Percentiles rank a stretch among this genome's conserved stretches.
Evolutionary conservation across 37 sponge, comb jelly and placozoan genomes (phyloP).

Genomic region (Bolinopsis microptera): DNA sequence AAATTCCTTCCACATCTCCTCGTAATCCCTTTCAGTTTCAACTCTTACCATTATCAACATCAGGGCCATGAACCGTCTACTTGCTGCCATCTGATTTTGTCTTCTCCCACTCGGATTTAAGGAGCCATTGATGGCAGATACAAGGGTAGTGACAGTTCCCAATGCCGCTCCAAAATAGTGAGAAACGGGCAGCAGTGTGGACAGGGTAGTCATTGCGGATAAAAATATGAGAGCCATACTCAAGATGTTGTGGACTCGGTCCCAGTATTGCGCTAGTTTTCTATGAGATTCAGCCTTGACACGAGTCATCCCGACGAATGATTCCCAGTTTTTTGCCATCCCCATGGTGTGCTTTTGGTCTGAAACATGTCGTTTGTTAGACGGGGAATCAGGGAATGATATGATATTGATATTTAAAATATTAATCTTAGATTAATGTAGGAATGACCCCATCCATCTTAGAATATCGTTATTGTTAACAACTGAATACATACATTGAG

Average conservation of each 20-base stretch:
- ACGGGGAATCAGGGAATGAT: too few species aligned
- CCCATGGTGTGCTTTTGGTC: too few species aligned
- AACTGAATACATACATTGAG: too few species aligned
- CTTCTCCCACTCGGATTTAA: background rate
- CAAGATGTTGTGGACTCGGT: background rate
- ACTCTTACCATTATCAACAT: too few species aligned
- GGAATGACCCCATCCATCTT: too few species aligned
- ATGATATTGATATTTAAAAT: too few species aligned
- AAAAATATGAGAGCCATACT: background rate
- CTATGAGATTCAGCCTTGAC: background rate
- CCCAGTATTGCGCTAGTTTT: background rate
- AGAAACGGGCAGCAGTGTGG: background rate
- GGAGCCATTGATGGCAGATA: background rate
- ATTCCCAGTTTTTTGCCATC: background rate
- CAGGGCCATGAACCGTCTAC: too few species aligned
- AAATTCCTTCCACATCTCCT: slow-evolving; percentile 14
- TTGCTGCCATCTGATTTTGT: background rate
- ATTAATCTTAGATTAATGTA: too few species aligned
- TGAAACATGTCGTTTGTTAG: too few species aligned
- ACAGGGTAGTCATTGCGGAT: background rate
- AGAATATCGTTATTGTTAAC: too few species aligned
- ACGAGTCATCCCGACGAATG: background rate
- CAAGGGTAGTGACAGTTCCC: background rate
- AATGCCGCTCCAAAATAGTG: background rate
- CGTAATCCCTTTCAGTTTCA: too few species aligned